Conservation (phyloP, 2,888 invertebrate species). For the Spicauda simplicius region DNA sequence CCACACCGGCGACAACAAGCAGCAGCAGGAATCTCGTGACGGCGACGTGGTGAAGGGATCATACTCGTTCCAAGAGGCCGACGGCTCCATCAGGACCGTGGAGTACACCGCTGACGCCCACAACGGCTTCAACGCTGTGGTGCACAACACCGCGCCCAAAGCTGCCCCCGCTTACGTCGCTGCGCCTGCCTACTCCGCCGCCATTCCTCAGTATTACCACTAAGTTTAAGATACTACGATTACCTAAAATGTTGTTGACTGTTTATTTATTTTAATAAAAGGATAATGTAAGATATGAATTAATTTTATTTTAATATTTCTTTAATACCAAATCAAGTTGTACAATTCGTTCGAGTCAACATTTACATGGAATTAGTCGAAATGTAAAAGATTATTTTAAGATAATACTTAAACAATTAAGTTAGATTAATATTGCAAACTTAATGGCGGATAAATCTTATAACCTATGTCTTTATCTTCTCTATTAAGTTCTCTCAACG, state of each 20-base stretch:
- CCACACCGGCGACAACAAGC: constrained; percentile 85
- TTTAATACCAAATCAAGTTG: too few species aligned
- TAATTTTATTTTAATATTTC: not conserved
- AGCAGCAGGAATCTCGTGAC: constrained; percentile 80
- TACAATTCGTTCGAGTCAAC: too few species aligned
- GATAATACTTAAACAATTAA: too few species aligned
- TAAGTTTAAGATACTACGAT: constrained; percentile 31
- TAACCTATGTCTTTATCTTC: too few species aligned
- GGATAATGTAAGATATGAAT: constrained; percentile 34
- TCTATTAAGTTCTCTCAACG: too few species aligned
- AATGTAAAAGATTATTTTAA: too few species aligned
- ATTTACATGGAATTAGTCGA: too few species aligned
- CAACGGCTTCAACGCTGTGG: constrained; percentile 76
- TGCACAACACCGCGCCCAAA: constrained; percentile 65
- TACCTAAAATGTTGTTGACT: constrained; percentile 42
- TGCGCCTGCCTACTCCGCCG: too few species aligned
- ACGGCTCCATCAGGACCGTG: constrained; percentile 83
- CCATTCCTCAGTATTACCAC: constrained; percentile 64
- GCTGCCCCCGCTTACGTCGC: constrained; percentile 53
- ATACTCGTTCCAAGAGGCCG: constrained; percentile 82
- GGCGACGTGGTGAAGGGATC: constrained; percentile 83
- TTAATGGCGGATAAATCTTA: too few species aligned
- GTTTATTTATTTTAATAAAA: constrained; percentile 61
- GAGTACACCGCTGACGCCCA: constrained; percentile 83
- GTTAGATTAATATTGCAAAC: too few species aligned